Percentiles rank a stretch among this genome's conserved stretches.
Evolutionary conservation across 1,140 invertebrate genomes (phyloP).

Genomic region (Harlomillsia oculata): DNA sequence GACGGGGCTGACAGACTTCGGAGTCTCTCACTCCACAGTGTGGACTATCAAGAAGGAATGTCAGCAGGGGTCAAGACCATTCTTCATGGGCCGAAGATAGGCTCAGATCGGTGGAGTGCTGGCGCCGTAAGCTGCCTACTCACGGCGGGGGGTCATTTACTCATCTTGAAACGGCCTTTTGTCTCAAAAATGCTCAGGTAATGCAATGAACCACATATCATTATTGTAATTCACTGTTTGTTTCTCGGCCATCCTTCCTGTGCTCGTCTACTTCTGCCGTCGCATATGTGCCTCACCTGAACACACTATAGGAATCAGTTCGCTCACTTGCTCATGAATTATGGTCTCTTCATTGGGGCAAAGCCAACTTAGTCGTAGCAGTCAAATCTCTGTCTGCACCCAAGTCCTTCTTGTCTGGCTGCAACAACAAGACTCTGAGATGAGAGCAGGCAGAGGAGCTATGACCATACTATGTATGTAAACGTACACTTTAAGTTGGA

Average conservation of each 20-base stretch:
- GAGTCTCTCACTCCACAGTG: no score
- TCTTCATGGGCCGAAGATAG: slow-evolving; percentile 26
- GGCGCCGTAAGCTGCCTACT: slow-evolving; percentile 36
- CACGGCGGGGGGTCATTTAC: slow-evolving; percentile 35
- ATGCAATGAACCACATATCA: slow-evolving; percentile 35
- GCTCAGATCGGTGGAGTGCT: slow-evolving; percentile 31
- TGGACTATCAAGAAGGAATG: slow-evolving; percentile 31
- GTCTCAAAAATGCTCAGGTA: slow-evolving; percentile 36
- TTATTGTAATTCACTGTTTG: slow-evolving; percentile 36
- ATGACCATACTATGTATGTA: no score
- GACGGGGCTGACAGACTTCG: not conserved
- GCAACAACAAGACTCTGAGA: no score
- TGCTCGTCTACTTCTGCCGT: slow-evolving; percentile 6
- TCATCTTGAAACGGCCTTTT: slow-evolving; percentile 35
- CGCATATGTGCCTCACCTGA: not conserved
- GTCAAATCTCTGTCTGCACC: no score
- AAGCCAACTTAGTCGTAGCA: no score
- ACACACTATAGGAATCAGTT: slow-evolving; percentile 2
- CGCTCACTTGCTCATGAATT: slow-evolving; percentile 12
- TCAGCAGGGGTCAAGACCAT: slow-evolving; percentile 35
- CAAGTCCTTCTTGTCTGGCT: no score
- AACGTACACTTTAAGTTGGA: no score
- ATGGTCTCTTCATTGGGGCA: slow-evolving; percentile 22
- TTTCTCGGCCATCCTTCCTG: slow-evolving; percentile 24
- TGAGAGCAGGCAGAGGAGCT: no score